Conservation (phyloP, 1,140 invertebrate species). For the Anadara kagoshimensis region DNA sequence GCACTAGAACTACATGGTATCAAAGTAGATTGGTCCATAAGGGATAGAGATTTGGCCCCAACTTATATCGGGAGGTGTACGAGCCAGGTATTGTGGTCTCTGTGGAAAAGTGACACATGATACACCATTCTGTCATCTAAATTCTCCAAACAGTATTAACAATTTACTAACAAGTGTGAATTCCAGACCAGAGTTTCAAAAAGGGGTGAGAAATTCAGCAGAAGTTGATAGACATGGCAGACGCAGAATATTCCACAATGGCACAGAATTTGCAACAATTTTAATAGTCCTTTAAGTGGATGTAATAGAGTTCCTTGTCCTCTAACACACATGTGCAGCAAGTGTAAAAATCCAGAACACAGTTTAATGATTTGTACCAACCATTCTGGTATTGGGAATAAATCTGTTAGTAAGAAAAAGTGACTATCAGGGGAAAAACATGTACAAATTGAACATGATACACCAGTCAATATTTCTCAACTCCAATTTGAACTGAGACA, state of each 20-base stretch:
- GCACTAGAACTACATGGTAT: neutral
- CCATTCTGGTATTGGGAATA: neutral
- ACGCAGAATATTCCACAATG: neutral
- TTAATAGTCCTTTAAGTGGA: neutral
- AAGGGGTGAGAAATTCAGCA: neutral
- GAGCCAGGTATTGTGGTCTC: too few species aligned
- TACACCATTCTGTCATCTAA: too few species aligned
- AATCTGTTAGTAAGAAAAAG: neutral
- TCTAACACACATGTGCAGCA: neutral
- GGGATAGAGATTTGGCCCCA: neutral
- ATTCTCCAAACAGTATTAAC: too few species aligned
- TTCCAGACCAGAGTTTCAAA: too few species aligned
- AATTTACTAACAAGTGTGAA: too few species aligned
- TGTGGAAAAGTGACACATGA: too few species aligned
- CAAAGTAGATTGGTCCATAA: slow-evolving; percentile 14
- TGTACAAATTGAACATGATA: neutral
- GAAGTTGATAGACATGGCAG: neutral
- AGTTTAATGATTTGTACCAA: neutral
- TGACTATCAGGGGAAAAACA: neutral
- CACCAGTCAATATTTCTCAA: neutral
- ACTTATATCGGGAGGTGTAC: too few species aligned
- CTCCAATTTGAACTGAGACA: neutral
- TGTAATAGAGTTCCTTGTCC: neutral
- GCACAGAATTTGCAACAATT: slow-evolving; percentile 10
- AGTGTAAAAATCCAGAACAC: neutral